Percentiles rank a stretch among this genome's conserved stretches.
Evolutionary conservation across 2,888 invertebrate species (phyloP).

Genomic region (Melikaiella ostensackeni): DNA sequence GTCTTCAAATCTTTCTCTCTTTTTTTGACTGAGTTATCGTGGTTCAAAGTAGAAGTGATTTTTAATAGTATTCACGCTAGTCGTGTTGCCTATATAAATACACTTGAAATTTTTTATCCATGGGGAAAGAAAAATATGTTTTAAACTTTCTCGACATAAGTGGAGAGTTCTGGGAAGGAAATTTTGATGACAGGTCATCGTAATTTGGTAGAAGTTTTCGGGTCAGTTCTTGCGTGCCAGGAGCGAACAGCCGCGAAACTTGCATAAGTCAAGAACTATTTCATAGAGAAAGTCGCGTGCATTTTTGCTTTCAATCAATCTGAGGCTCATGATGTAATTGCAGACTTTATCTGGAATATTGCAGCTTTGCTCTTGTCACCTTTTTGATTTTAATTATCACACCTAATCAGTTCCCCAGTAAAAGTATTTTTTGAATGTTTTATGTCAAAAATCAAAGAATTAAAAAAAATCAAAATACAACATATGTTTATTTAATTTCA

Average conservation of each 20-base stretch:
- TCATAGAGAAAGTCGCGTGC: constrained; percentile 76
- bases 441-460: neutral
- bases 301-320: constrained; percentile 74
- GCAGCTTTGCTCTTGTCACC: constrained; percentile 47
- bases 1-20: too few relatives aligned
- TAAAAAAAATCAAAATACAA: neutral
- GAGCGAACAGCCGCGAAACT: constrained; percentile 60
- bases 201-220: constrained; percentile 18
- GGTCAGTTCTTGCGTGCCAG: constrained; percentile 58
- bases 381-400: constrained; percentile 46
- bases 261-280: constrained; percentile 73
- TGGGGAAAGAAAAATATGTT: neutral
- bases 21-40: too few relatives aligned
- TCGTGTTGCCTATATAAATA: neutral
- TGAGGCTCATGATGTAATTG: constrained; percentile 63
- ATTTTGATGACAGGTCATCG: neutral
- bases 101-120: neutral
- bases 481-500: neutral
- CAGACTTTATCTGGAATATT: constrained; percentile 62
- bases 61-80: too few relatives aligned
- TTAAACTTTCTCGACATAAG: neutral
- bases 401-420: neutral
- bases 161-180: neutral
- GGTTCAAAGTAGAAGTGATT: too few relatives aligned
- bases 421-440: neutral